phyloP scores from a whole-genome alignment of 2,113 vertebrate species.

The Myiopsitta monachus region DNA sequence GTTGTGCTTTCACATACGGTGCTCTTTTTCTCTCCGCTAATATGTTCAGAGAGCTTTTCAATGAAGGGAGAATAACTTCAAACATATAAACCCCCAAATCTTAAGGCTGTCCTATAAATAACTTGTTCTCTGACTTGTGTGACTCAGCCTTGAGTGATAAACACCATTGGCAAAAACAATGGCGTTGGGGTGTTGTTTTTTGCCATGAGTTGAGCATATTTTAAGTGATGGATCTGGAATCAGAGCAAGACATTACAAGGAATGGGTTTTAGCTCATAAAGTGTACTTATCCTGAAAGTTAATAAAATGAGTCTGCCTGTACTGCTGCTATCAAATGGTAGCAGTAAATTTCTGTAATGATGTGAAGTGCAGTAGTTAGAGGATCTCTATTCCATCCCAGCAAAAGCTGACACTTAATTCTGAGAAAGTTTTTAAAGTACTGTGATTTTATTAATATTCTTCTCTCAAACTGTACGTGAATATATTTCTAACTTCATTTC shows the following conservation, averaged over 20 bases:
- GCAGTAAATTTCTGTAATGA: neutral
- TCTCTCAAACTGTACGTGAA: neutral
- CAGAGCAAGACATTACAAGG: neutral
- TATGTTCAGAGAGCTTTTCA: neutral
- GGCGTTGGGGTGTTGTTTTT: neutral
- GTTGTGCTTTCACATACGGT: neutral
- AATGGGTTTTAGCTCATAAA: neutral
- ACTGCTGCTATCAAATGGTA: neutral
- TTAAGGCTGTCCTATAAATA: neutral
- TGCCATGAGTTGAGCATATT: neutral
- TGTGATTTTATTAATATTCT: neutral
- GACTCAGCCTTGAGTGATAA: neutral
- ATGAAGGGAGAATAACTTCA: neutral
- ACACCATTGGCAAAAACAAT: neutral
- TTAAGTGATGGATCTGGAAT: neutral
- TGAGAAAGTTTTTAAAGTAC: neutral
- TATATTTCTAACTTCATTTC: neutral
- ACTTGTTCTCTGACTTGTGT: neutral
- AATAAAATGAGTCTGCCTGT: neutral
- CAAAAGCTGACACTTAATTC: neutral
- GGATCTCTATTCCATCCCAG: neutral
- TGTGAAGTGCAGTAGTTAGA: neutral
- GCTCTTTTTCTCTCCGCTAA: neutral
- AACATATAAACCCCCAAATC: neutral
- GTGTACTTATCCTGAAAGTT: neutral